These are phyloP conservation scores for Campopleginae sp. DNA, from an alignment of 2,888 invertebrate species.

Conservation along the genomic window DNA sequence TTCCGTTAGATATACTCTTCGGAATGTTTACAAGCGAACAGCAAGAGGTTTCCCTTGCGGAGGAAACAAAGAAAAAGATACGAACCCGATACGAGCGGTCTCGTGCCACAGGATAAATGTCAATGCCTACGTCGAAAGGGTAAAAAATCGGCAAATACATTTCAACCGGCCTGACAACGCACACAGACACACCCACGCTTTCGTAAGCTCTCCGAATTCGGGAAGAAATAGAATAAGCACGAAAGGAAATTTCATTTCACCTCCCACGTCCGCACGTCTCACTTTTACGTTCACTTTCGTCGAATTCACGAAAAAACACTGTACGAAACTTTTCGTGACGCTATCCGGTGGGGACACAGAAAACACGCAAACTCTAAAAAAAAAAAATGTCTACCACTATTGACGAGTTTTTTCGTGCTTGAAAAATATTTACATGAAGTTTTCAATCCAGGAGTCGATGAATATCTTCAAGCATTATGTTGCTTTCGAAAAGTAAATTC, in stretches of 20 bases:
- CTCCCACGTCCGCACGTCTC: conserved; percentile 6
- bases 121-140: conserved; percentile 14
- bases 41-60: background rate
- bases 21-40: background rate
- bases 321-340: background rate
- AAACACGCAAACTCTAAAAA: too few relatives aligned
- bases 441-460: background rate
- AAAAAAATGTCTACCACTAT: too few relatives aligned
- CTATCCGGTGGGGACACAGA: too few relatives aligned
- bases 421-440: background rate
- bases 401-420: too few relatives aligned
- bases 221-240: background rate
- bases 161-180: background rate
- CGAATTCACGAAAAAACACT: background rate
- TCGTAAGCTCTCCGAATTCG: background rate
- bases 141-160: conserved; percentile 5
- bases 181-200: background rate
- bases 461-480: background rate
- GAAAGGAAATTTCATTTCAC: conserved; percentile 33
- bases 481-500: background rate
- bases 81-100: background rate
- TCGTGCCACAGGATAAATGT: background rate
- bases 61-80: background rate
- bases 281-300: background rate
- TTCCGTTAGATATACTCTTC: background rate